A percentile compares a stretch with the other conserved stretches of the same genome.
These are phyloP conservation scores for Embiotoca jacksoni DNA, from an alignment of 2,113 vertebrate species.

Conservation along the genomic window DNA sequence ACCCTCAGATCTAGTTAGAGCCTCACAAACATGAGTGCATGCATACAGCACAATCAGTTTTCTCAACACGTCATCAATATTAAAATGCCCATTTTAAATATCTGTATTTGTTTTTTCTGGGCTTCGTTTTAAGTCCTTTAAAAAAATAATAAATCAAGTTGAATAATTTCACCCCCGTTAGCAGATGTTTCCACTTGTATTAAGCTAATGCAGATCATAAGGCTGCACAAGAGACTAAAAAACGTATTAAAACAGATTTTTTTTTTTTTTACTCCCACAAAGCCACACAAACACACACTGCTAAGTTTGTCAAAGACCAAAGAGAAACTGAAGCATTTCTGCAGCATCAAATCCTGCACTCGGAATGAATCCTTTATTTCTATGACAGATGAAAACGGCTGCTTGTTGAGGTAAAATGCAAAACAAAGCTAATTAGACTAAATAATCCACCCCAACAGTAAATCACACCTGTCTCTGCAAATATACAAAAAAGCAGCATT, in stretches of 20 bases:
- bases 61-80: neutral
- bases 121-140: neutral
- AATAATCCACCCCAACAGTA: neutral
- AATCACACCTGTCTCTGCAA: slow-evolving; percentile 1
- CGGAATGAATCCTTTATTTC: neutral
- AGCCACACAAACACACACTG: neutral
- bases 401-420: neutral
- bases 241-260: slow-evolving; percentile 7
- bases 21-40: slow-evolving; percentile 2
- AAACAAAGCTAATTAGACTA: neutral
- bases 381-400: neutral
- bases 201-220: neutral
- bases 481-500: neutral
- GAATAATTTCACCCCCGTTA: neutral
- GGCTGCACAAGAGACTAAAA: neutral
- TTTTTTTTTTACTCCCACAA: neutral
- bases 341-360: slow-evolving; percentile 2
- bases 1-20: neutral
- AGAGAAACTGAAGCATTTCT: neutral
- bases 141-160: neutral
- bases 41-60: neutral
- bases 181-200: neutral
- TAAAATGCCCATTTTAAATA: neutral
- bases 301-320: neutral
- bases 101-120: neutral